Evolutionary conservation across 2,797 vertebrate genomes (phyloP), one percentile per base, ranked within the genome.

Genomic region (Mormyrops boulengeri): DNA sequence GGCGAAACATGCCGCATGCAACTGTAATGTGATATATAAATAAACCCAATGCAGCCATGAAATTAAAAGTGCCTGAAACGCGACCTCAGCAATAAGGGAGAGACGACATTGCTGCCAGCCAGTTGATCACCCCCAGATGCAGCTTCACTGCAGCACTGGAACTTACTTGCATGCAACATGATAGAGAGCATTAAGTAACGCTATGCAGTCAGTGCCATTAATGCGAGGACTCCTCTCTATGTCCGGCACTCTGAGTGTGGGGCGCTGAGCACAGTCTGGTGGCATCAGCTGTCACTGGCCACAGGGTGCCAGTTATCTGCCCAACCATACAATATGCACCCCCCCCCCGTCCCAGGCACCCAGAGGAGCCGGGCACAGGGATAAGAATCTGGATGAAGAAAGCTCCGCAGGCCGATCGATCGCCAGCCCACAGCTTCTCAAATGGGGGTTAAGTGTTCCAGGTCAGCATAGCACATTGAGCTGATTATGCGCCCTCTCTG

Each of bases 371-470:
- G 82, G 41, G 82, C 44, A 1, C 47, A 12, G n/a, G n/a, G 82
- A 52, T 44, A 52, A 47, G 82, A 52, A 85, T 49, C 82, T 26
- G 82, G 47, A 52, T 85, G 73, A 87, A 85, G 57, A 80, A 87
- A 62, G 2, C 38, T 22, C 34, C 9, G 88, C 17, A 2, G 38
- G 47, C 17, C 19, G 12, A 87, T 89, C 62, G 49, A 77, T 77
- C 6, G 26, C 22, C 4, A 38, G 26, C 80, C 66, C 47, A 49
- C 44, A 26, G 47, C 50, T 77, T 53, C 47, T 60, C 34, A 57
- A 89, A 89, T 89, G 34, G 88, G 85, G 90, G 90, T 85, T 87
- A 90, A 89, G 82, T 77, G 85, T 38, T 80, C 9, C n/a, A 41
- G 62, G 89, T 85, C 88, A 88, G 22, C 19, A 38, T 50, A 57